Conservation (phyloP, 2,888 invertebrate genomes). For the Philopedon plagiatum region DNA sequence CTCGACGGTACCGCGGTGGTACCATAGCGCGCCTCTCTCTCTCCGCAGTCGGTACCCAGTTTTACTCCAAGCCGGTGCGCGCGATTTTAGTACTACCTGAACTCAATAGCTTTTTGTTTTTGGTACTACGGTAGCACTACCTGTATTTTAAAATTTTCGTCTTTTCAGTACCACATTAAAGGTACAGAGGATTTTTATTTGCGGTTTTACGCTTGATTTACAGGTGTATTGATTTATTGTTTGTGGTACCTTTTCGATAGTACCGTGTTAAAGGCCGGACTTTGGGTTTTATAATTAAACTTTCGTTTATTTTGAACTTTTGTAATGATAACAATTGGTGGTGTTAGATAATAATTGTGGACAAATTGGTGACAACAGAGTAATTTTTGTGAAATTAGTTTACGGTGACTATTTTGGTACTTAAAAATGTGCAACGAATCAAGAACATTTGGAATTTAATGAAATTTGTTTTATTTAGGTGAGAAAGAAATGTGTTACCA, state of each 20-base stretch:
- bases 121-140: slow-evolving; percentile 23
- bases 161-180: not conserved
- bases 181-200: not conserved
- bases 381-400: not conserved
- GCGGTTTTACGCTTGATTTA: not conserved
- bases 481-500: not conserved
- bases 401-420: not conserved
- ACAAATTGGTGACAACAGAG: not conserved
- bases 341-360: not conserved
- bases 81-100: slow-evolving; percentile 21
- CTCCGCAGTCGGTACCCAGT: slow-evolving; percentile 35
- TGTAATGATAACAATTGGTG: no score
- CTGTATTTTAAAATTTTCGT: slow-evolving; percentile 7
- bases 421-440: not conserved
- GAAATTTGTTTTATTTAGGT: not conserved
- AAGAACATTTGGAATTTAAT: not conserved
- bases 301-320: not conserved
- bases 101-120: slow-evolving; percentile 18
- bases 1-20: slow-evolving; percentile 22
- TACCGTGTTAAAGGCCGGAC: not conserved
- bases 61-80: slow-evolving; percentile 25
- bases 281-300: no score
- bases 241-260: slow-evolving; percentile 3
- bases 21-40: slow-evolving; percentile 32
- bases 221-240: slow-evolving; percentile 1